Evolutionary conservation across 2,113 vertebrate genomes (phyloP).

Genomic region (Andinoacara biseriatus): DNA sequence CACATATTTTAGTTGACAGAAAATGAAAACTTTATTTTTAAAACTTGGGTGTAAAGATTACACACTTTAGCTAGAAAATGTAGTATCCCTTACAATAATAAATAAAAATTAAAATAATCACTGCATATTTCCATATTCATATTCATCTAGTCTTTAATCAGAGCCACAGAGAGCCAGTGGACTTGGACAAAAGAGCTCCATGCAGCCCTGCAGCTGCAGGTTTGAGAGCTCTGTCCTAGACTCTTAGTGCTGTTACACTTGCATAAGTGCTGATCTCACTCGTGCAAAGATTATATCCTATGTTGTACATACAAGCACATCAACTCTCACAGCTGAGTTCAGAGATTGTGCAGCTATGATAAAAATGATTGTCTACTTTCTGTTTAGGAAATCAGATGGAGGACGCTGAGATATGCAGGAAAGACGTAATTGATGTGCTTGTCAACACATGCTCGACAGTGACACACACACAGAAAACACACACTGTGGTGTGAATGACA

Average conservation of each 20-base stretch:
- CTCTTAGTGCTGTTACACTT: neutral
- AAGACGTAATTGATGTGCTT: conserved; percentile 32
- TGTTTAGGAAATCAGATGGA: conserved; percentile 16
- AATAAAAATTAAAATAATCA: neutral
- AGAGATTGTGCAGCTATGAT: neutral
- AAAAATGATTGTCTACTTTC: neutral
- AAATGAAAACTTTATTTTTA: neutral
- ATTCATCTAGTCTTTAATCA: neutral
- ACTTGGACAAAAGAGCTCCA: neutral
- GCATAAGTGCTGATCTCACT: neutral
- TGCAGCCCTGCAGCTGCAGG: neutral
- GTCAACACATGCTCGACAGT: conserved; percentile 4
- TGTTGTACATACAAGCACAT: neutral
- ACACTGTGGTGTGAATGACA: conserved; percentile 50
- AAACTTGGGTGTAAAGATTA: neutral
- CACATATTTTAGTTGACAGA: neutral
- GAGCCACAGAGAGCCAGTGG: neutral
- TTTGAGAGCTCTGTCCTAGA: neutral
- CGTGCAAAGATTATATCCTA: neutral
- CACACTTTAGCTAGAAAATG: neutral
- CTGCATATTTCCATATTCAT: neutral
- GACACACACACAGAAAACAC: conserved; percentile 11
- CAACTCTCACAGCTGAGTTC: neutral
- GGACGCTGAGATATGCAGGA: conserved; percentile 6
- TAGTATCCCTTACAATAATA: neutral